Evolutionary conservation across 2,113 vertebrate genomes (phyloP).

Genomic region (Diadophis punctatus): DNA sequence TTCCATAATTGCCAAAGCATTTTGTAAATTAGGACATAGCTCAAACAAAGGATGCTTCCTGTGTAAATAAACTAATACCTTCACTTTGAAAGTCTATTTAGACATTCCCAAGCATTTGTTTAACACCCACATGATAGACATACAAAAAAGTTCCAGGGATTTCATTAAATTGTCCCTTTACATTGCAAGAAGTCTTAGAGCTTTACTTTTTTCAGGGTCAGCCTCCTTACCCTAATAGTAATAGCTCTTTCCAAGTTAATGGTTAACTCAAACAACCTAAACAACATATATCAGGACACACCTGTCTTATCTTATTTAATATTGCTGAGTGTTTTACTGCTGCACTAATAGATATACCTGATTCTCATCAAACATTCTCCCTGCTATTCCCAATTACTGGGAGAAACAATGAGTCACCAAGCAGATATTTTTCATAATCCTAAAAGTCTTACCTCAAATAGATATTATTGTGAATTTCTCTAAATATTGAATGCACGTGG

Average conservation of each 20-base stretch:
- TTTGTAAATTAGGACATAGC: conserved; percentile 24
- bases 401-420: neutral
- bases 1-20: conserved; percentile 16
- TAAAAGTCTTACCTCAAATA: neutral
- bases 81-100: neutral
- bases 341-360: neutral
- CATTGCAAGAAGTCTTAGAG: neutral
- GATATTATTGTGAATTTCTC: neutral
- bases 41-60: conserved; percentile 7
- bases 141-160: neutral
- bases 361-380: neutral
- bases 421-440: neutral
- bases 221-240: neutral
- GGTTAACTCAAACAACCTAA: neutral
- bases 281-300: neutral
- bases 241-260: neutral
- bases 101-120: neutral
- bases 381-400: neutral
- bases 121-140: neutral
- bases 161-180: neutral
- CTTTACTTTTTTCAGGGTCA: neutral
- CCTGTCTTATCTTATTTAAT: neutral
- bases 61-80: conserved; percentile 21
- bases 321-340: neutral
- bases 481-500: neutral